Conservation (phyloP, 2,797 vertebrate species). For the Masticophis lateralis region DNA sequence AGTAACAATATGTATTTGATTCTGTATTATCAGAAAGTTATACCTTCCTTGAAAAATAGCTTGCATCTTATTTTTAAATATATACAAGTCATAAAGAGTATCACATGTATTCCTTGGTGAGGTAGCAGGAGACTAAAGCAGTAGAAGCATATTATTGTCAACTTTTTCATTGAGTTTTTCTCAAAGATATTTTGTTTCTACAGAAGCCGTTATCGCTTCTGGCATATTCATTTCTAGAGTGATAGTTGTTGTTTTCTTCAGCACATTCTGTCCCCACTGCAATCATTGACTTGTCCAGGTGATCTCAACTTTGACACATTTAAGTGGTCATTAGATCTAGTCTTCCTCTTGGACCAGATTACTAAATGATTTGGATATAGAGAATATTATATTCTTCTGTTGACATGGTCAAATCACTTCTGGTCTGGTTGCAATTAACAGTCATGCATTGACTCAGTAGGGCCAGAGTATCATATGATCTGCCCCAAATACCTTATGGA, state of each 20-base stretch:
- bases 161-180: neutral
- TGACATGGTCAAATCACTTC: neutral
- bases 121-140: neutral
- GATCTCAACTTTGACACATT: neutral
- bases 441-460: neutral
- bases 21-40: conserved; percentile 39
- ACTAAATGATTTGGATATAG: neutral
- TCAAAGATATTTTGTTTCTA: neutral
- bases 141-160: neutral
- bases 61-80: neutral
- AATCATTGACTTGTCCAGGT: neutral
- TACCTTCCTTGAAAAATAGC: neutral
- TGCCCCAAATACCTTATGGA: neutral
- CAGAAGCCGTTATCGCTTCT: neutral
- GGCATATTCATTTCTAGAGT: neutral
- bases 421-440: neutral
- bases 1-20: conserved; percentile 7
- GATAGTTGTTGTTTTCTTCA: neutral
- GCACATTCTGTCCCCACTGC: neutral
- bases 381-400: neutral
- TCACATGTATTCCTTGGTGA: neutral
- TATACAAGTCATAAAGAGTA: neutral
- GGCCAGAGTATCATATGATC: neutral
- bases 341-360: neutral
- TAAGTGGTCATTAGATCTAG: neutral